These are phyloP conservation scores for Oligia latruncula DNA, from an alignment of 2,888 invertebrate genomes.

Conservation along the genomic window DNA sequence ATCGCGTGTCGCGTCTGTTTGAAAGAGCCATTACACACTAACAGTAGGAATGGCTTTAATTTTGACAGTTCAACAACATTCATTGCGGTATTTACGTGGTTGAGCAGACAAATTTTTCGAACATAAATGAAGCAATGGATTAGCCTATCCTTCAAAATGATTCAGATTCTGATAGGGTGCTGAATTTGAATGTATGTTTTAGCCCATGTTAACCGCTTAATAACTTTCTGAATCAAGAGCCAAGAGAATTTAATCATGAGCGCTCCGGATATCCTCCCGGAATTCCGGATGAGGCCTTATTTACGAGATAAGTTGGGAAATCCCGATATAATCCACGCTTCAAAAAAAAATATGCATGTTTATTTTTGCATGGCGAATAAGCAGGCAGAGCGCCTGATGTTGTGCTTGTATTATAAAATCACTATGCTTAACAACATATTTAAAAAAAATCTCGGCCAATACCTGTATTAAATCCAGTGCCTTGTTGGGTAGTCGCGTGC, in stretches of 20 bases:
- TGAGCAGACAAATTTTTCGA: not conserved
- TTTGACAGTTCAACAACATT: not conserved
- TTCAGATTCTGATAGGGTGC: not conserved
- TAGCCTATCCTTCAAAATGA: not conserved
- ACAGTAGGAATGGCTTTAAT: not conserved
- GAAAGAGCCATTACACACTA: not conserved
- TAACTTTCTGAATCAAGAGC: too few relatives aligned
- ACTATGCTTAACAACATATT: not conserved
- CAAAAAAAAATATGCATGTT: not conserved
- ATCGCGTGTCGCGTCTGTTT: too few relatives aligned
- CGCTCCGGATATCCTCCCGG: not conserved
- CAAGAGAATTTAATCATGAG: constrained; percentile 8
- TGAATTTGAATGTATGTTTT: not conserved
- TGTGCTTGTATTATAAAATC: not conserved
- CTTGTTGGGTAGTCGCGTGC: constrained; percentile 63
- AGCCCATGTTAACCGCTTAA: not conserved
- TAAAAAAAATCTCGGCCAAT: constrained; percentile 9
- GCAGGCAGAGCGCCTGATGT: not conserved
- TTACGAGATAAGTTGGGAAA: not conserved
- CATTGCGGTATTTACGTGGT: not conserved
- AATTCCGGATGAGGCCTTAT: not conserved
- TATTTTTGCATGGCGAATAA: not conserved
- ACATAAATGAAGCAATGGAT: not conserved
- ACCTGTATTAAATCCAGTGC: constrained; percentile 19
- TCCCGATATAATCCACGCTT: not conserved